Percentiles rank a stretch among this genome's conserved stretches.
Conservation (phyloP, 2,113 vertebrate genomes). For the Corythaixoides concolor region DNA sequence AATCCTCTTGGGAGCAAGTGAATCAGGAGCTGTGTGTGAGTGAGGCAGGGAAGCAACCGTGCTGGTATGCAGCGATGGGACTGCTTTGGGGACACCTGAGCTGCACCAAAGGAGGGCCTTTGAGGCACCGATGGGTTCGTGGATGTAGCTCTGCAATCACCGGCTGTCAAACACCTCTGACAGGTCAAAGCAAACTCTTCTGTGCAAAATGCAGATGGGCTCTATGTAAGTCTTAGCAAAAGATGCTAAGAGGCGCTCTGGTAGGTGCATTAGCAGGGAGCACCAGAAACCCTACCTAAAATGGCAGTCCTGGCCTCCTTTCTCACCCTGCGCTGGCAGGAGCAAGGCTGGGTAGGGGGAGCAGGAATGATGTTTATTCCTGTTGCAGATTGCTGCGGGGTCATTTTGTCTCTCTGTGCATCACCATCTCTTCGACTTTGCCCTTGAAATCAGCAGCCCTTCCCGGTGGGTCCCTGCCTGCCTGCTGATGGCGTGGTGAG, state of each 20-base stretch:
- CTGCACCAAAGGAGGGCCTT: neutral
- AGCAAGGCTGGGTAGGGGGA: neutral
- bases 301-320: neutral
- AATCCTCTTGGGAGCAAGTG: neutral
- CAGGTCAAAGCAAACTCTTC: neutral
- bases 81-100: neutral
- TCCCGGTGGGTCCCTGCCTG: neutral
- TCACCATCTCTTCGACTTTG: neutral
- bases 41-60: fast-evolving
- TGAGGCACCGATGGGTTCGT: neutral
- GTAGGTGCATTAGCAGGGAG: neutral
- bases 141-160: neutral
- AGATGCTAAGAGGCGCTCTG: neutral
- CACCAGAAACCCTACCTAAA: neutral
- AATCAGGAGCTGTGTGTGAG: neutral
- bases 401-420: neutral
- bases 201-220: neutral
- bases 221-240: neutral
- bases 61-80: fast-evolving
- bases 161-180: neutral
- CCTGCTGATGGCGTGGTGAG: neutral
- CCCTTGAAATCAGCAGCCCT: neutral
- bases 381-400: neutral
- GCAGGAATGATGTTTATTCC: neutral
- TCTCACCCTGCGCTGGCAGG: neutral